phyloP scores from a whole-genome alignment of 2,888 invertebrate species.

The Sepiola atlantica region DNA sequence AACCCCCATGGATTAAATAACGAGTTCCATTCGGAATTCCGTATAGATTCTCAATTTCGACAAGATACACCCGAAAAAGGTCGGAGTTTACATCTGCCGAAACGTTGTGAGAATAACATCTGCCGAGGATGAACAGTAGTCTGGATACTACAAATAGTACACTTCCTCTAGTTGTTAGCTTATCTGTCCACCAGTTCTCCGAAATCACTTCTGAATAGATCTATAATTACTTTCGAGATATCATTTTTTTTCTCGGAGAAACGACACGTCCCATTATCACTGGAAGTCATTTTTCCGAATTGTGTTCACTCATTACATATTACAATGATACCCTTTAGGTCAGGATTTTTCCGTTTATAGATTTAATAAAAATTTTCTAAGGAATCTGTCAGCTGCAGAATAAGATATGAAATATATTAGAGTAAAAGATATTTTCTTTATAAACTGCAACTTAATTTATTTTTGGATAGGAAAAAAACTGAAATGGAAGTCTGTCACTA shows the following conservation, averaged over 20 bases:
- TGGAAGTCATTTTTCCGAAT: neutral
- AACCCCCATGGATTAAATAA: too few species aligned
- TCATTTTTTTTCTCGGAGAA: neutral
- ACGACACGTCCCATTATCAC: neutral
- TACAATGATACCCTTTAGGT: neutral
- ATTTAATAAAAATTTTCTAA: slow-evolving; percentile 21
- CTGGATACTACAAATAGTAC: too few species aligned
- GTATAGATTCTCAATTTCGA: too few species aligned
- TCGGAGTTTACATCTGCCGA: too few species aligned
- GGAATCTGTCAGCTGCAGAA: slow-evolving; percentile 4
- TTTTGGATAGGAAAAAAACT: neutral
- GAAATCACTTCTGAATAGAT: neutral
- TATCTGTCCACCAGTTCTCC: neutral
- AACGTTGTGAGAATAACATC: too few species aligned
- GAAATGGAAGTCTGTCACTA: neutral
- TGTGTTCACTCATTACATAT: neutral
- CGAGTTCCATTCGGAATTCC: too few species aligned
- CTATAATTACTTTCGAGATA: neutral
- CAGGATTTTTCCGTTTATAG: neutral
- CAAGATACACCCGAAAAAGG: too few species aligned
- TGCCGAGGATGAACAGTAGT: too few species aligned
- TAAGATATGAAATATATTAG: neutral
- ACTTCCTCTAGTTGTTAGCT: too few species aligned
- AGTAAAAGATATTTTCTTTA: neutral
- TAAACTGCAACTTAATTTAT: neutral